Base-by-base conservation (phyloP, 2,113 vertebrate genomes). In the Pterophyllum scalare region DNA sequence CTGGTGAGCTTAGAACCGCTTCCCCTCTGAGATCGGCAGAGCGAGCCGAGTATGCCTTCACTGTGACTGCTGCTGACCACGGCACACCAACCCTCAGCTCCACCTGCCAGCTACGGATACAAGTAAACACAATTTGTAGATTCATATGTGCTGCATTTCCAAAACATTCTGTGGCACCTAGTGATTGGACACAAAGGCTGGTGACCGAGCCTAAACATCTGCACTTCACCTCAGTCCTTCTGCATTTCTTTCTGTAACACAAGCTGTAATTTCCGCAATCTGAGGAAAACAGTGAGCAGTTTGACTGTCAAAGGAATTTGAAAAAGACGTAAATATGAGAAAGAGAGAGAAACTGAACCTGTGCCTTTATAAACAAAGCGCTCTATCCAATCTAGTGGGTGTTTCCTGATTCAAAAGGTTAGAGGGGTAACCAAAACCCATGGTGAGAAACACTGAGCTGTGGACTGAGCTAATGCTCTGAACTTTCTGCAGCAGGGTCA, bases 1-100 rank as follows among this genome's bases (percentile, higher is more conserved):
- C 94, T 0, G 98, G 98, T 0, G 98, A 99, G 88, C 90, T 99
- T 74, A 94, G 96, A 2, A 97, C 96, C 0, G 95, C 97, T 5
- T 92, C 96, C 0, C 90, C 95, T 0, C 93, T 99, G 13, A 95
- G 94, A 52, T 96, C 92, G 8, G n/a, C 94, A 0, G 98, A 99
- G 13, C 95, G 96, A 1, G 93, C 96, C 0, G 97, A 98, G 79
- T 99, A 99, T 35, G 22, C 93, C 57, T 94, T 99, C 89, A 97
- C 95, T 0, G 94, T 97, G 52, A 97, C 94, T 0, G 98, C 97
- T 81, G 96, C 96, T 0, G 98, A 99, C 91, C 96, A 95, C 0
- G 97, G 98, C 2, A 17, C 59, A 0, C 96, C 91, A 0, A 94
- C 97, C 1, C 96, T 93, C 89, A 98, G 96, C 80, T 94, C 97